Base-by-base conservation (phyloP, 2,888 invertebrate genomes). In the Drosophila hawaiiensis region DNA sequence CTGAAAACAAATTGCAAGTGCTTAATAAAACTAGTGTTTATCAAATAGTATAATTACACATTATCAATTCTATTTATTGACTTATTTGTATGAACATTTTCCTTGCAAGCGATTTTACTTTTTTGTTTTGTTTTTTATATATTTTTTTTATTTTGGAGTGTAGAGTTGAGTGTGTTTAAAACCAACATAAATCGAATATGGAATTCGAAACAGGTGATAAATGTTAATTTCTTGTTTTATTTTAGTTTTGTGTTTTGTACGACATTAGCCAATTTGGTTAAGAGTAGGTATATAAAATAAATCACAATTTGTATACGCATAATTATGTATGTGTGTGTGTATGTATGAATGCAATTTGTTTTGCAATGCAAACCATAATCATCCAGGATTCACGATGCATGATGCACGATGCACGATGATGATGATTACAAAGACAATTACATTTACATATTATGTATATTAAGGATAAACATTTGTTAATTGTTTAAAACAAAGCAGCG, bases 251-350 rank as follows among this genome's bases (percentile, higher is more conserved):
- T 69, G 66, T 72, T 54, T 71, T 72, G 65, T 65, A 73, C 58
- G 65, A 76, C 61, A 75, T 68, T 73, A 55, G 85, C 87, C 90
- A 84, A 85, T 84, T 75, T 55, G 63, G 71, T 81, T 74, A 73
- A 60, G 65, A 83, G 68, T 83, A 64, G 84, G 89, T 84, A 84
- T 90, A 86, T 90, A 90, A 90, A 88, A 87, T 90, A 90, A 90
- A 89, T 89, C 88, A 89, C 88, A 89, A 84, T 88, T 85, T 81
- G 68, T 81, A 85, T 89, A 89, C 81, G 84, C 84, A 75, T 82
- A 77, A 76, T 76, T 67, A 77, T 88, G 70, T 82, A 66, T 61
- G 66, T 73, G 52, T 59, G 77, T 56, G 52, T 60, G 55, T 75
- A 61, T 73, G 59, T 65, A 53, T 74, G 55, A 61, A 59, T 68